Conservation (phyloP, 1,140 invertebrate species). For the Mycetomoellerius zeteki region DNA sequence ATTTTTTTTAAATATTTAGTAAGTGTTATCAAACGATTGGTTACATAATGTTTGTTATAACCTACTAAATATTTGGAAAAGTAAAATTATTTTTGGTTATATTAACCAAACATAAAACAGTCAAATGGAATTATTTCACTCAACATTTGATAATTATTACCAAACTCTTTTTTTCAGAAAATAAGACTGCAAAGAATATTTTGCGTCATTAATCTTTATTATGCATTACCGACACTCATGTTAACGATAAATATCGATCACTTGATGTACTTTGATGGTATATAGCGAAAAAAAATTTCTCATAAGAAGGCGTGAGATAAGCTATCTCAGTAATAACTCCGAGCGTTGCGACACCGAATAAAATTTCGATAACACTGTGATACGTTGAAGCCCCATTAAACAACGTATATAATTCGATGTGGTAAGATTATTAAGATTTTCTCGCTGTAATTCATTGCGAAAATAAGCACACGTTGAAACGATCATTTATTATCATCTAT, state of each 20-base stretch:
- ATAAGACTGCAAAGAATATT: neutral
- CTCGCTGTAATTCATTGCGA: constrained; percentile 17
- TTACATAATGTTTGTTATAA: no score
- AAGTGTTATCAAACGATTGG: no score
- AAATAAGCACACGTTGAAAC: neutral
- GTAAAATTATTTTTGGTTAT: no score
- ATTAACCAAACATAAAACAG: no score
- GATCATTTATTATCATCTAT: constrained; percentile 15
- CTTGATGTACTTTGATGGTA: constrained; percentile 7
- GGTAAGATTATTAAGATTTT: constrained; percentile 37
- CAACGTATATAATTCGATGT: constrained; percentile 27
- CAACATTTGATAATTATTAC: no score
- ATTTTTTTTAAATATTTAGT: no score
- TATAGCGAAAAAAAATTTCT: neutral
- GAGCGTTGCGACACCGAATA: neutral
- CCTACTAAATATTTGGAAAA: no score
- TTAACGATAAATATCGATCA: neutral
- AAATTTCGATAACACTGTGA: constrained; percentile 59
- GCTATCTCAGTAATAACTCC: constrained; percentile 65
- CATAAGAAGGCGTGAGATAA: constrained; percentile 43
- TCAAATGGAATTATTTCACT: no score
- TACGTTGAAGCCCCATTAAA: constrained; percentile 25
- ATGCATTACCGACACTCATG: neutral
- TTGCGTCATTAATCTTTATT: constrained; percentile 9
- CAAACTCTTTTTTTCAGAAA: no score